Evolutionary conservation across 2,888 invertebrate species (phyloP), one percentile per base, ranked within the genome.

Genomic region (Morpho achilles): DNA sequence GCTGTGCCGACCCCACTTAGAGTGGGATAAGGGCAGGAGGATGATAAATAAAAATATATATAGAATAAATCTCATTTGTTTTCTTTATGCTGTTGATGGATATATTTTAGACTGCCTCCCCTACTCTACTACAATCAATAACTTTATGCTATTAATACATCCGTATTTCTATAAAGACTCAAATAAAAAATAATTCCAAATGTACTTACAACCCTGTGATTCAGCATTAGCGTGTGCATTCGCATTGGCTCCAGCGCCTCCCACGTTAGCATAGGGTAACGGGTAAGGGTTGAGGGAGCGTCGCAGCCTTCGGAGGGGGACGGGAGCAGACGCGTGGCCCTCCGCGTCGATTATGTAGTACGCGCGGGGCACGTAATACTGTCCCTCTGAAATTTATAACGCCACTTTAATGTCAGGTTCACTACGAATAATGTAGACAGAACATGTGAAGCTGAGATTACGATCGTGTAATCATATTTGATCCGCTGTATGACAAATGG

Each of bases 291-390:
- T 70, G 65, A 79, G 56, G 43, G 84, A 82, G 53, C 91, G 79
- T 59, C 88, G 81, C 69, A 88, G 75, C 55, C 91, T 82, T 0
- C 85, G 77, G 69, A 91, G 76, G 6, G 88, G 84, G 59, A 91
- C 84, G 9, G 86, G 85, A 39, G 78, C 84, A 0, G 92, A 92
- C 72, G 84, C 85, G 68, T 92, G 92, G 0, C 93, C 93, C 56
- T 87, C 82, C 10, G 87, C 76, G 72, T 93, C 92, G 61, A 93
- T 92, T 40, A 90, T 82, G 79, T 92, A 93, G 76, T 92, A 92
- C 6, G 92, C 90, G 61, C 91, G 92, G 8, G 93, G 93, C 56
- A 93, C 87, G 77, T 92, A 93, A 76, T 89, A 91, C 67, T 92
- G 92, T 32, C 91, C 86, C 69, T 75, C 93, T 93, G 84, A 62